Evolutionary conservation across 1,140 invertebrate species (phyloP).

Genomic region (Sesamia nonagrioides): DNA sequence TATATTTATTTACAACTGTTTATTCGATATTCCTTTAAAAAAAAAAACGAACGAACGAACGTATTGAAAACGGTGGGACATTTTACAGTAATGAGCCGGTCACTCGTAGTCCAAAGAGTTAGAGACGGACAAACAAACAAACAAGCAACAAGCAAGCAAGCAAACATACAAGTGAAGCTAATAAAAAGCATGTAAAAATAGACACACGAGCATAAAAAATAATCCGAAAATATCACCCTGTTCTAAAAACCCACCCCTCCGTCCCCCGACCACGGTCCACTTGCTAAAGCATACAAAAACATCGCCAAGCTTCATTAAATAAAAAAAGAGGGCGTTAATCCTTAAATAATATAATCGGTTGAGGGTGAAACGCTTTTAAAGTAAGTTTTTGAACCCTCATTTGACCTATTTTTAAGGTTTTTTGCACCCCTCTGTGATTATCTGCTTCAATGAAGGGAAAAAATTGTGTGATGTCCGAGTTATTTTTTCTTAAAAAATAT

Average conservation of each 20-base stretch:
- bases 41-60: no score
- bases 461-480: neutral
- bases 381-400: neutral
- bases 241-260: conserved; percentile 19
- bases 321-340: neutral
- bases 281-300: conserved; percentile 1
- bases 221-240: neutral
- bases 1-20: no score
- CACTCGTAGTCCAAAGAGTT: no score
- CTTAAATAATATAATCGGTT: neutral
- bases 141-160: no score
- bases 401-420: conserved; percentile 20
- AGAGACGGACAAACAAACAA: no score
- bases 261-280: neutral
- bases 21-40: no score
- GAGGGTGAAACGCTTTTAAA: neutral
- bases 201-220: no score
- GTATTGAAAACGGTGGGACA: no score
- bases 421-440: conserved; percentile 7
- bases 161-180: no score
- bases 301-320: conserved; percentile 1
- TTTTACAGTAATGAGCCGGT: no score
- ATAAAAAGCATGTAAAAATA: no score
- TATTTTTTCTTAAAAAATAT: neutral
- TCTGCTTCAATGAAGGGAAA: conserved; percentile 13